Evolutionary conservation across 1,140 invertebrate genomes (phyloP), one percentile per base, ranked within the genome.

Genomic region (Aethina tumida): DNA sequence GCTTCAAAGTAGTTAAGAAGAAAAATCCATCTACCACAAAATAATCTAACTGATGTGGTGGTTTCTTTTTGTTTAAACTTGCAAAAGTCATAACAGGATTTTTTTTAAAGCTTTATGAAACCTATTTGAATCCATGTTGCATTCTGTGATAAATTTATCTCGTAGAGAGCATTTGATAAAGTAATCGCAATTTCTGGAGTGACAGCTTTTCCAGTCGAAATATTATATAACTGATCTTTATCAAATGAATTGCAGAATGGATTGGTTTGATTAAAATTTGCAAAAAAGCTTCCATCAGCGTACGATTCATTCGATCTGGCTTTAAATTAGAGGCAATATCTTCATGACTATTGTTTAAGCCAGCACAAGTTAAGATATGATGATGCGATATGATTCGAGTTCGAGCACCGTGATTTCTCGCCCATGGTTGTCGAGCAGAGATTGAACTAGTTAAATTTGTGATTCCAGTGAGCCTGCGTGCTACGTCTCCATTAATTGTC

Each of bases 401-500:
- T 22, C 37, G 14, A 9, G 34, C 25, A 18, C 30, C 28, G 14
- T 40, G 30, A 14, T 26, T 40, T 21, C 32, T 16, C 10, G 17
- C 21, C 38, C 38, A 41, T 41, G 24, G 19, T 34, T 41, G 39
- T 14, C 32, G 21, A 12, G 44, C 44, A 5, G 50, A 46, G 17
- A 52, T 41, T 6, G 47, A 47, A 26, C 42, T 39, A 1, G 41
- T 47, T 2, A 45, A 22, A 27, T 47, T 22, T 5, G 13, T 12
- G n/a, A 42, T 33, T 4, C 52, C 52, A 26, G 44, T 53, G 1
- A 59, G 17, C 35, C 39, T 52, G 17, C 43, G 55, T 9, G 55
- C 56, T 14, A 50, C 56, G 47, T 60, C 56, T 19, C 49, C 53
- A 33, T 58, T 60, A 5, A 57, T 50, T 0, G 52, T 58, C 49